phyloP scores from a whole-genome alignment of 2,113 vertebrate genomes.

The Capreolus pygargus region DNA sequence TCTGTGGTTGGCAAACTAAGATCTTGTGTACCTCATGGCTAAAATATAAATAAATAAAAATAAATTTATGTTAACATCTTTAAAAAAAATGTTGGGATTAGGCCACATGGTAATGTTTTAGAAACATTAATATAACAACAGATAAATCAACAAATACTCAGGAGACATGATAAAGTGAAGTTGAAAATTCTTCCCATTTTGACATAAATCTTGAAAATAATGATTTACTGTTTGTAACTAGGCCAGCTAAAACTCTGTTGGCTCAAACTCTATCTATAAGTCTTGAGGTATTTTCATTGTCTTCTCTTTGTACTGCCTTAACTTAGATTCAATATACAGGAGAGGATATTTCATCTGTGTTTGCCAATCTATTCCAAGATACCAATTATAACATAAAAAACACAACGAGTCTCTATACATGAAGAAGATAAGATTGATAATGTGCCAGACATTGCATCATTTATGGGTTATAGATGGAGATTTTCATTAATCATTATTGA shows the following conservation, averaged over 20 bases:
- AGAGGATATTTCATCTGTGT: slow-evolving; percentile 91
- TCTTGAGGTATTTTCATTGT: slow-evolving; percentile 91
- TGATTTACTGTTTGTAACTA: slow-evolving; percentile 91
- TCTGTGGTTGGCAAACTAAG: background rate
- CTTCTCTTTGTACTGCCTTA: slow-evolving; percentile 85
- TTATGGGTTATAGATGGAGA: slow-evolving; percentile 76
- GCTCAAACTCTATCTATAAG: slow-evolving; percentile 90
- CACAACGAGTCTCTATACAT: slow-evolving; percentile 90
- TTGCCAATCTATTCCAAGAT: slow-evolving; percentile 91
- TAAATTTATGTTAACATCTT: background rate
- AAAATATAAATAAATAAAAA: background rate
- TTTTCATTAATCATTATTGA: slow-evolving; percentile 72
- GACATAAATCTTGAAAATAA: slow-evolving; percentile 95
- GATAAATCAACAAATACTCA: slow-evolving; percentile 89
- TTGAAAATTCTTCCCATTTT: slow-evolving; percentile 86
- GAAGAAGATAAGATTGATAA: slow-evolving; percentile 93
- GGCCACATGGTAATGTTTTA: slow-evolving; percentile 89
- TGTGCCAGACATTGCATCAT: slow-evolving; percentile 88
- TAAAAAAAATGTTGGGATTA: slow-evolving; percentile 84
- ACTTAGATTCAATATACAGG: slow-evolving; percentile 92
- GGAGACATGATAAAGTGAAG: slow-evolving; percentile 88
- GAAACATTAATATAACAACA: slow-evolving; percentile 92
- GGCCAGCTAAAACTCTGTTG: slow-evolving; percentile 92
- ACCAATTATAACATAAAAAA: slow-evolving; percentile 87
- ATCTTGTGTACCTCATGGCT: background rate